A percentile compares a stretch with the other conserved stretches of the same genome.
Conservation (phyloP, 92 coral and sea anemone genomes). For the Bergia sp. region DNA sequence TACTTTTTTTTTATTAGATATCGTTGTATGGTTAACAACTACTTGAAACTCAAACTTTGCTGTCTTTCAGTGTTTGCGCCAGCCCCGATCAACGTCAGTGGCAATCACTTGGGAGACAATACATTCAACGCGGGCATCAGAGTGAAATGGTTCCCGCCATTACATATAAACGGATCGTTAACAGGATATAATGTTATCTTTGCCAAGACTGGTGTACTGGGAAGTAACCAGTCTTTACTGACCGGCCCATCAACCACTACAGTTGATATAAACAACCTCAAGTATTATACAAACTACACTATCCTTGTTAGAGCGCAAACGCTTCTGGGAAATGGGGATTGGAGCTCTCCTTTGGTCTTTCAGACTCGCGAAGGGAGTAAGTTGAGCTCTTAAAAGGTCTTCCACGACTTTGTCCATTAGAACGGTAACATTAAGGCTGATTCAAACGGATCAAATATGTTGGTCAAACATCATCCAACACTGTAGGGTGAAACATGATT, state of each 20-base stretch:
- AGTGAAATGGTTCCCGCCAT: neutral
- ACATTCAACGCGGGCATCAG: neutral
- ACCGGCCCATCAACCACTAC: neutral
- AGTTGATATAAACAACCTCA: neutral
- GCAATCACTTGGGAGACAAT: neutral
- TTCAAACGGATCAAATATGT: too few relatives aligned
- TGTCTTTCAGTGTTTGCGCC: neutral
- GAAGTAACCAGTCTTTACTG: neutral
- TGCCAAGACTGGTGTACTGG: neutral
- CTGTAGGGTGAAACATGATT: too few relatives aligned
- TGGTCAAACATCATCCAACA: too few relatives aligned
- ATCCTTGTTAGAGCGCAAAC: neutral
- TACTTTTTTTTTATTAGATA: too few relatives aligned
- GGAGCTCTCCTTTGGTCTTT: neutral
- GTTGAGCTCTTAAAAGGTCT: neutral
- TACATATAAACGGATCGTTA: neutral
- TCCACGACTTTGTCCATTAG: too few relatives aligned
- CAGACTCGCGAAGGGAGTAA: conserved; percentile 17
- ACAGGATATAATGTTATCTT: neutral
- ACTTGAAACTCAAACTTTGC: neutral
- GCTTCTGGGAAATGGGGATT: neutral
- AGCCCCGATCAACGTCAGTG: neutral
- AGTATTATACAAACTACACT: neutral
- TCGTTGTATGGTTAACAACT: too few relatives aligned
- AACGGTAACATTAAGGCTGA: too few relatives aligned